These are phyloP conservation scores for Chelmon rostratus DNA, from an alignment of 2,797 vertebrate genomes.

Conservation along the genomic window DNA sequence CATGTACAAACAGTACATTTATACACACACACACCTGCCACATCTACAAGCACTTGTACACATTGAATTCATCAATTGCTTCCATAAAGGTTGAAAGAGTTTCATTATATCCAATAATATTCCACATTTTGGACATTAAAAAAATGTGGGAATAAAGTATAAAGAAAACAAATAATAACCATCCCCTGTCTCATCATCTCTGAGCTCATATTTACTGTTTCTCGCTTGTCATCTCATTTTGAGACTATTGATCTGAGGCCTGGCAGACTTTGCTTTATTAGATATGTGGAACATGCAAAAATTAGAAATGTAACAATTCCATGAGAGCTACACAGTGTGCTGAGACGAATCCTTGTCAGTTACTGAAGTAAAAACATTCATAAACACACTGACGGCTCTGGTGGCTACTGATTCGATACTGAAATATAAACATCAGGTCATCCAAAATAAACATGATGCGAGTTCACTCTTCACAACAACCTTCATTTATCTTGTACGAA, in stretches of 20 bases:
- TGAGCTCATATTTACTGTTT: no score
- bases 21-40: not conserved
- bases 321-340: not conserved
- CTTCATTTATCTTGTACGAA: not conserved
- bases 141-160: no score
- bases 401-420: not conserved
- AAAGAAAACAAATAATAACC: not conserved
- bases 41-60: no score
- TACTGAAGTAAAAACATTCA: conserved; percentile 1
- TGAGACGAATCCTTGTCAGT: not conserved
- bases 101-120: no score
- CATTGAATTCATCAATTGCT: not conserved
- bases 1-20: not conserved
- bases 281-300: not conserved
- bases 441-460: not conserved
- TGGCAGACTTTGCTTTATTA: not conserved
- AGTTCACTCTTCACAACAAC: not conserved
- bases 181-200: not conserved
- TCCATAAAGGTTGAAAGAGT: not conserved
- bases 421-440: not conserved
- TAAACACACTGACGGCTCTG: not conserved
- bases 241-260: not conserved
- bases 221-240: not conserved
- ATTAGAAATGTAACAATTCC: not conserved
- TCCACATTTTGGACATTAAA: no score